Evolutionary conservation across 2,797 vertebrate genomes (phyloP), one percentile per base, ranked within the genome.

Genomic region (Leucoraja ocellata): DNA sequence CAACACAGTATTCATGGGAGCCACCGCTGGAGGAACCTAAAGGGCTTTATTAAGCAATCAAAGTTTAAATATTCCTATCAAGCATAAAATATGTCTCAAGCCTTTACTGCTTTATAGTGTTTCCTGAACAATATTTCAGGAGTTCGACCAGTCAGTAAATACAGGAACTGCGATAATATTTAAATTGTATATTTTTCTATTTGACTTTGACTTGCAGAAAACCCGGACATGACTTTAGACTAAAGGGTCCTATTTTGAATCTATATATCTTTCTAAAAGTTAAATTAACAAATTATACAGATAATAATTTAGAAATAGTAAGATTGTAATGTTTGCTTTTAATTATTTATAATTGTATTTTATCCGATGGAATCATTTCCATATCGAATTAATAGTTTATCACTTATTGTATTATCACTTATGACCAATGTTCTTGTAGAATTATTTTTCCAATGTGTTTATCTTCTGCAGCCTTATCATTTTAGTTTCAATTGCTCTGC

Each of bases 1-100:
- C 96, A 99, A 99, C 94, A 99, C 98, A 0, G 99, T 99, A 94
- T 99, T 99, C 94, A 98, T 99, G 99, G 98, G 98, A 93, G 94
- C 97, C 63, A 94, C 97, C 63, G 97, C 97, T 86, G 98, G 97
- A 94, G 97, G 97, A 77, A 97, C 97, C 32, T 99, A 95, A 97
- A 74, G 39, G 39, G 21, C 68, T 91, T 14, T 10, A 91, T 39
- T 76, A 25, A 46, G 7, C 6, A n/a, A 14, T 54, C 39, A 25
- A 58, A 28, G 7, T 21, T 90, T 91, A 21, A 92, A 80, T 74
- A 46, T 10, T 10, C 54, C 32, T 76, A 74, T 92, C 36, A 54
- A 58, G 46, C 28, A 74, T 54, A 39, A 11, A 68, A 32, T 68
- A 1, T 76, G 6, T 92, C 39, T 92, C 71, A 92, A 76, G 73